phyloP scores from a whole-genome alignment of 2,797 vertebrate genomes.

The Mormyrus proboscirostris region DNA sequence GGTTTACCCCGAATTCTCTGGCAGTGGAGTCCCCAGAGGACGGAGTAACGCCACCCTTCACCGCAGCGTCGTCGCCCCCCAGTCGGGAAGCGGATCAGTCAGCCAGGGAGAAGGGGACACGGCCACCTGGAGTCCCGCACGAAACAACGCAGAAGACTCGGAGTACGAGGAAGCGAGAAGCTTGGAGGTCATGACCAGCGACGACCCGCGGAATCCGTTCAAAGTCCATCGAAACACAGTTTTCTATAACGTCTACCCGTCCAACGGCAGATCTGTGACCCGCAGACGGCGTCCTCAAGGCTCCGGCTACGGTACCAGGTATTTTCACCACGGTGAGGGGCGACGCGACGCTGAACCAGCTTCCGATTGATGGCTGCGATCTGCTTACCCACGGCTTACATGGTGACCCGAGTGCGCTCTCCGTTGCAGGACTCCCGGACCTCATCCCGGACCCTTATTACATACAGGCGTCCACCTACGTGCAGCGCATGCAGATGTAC shows the following conservation, averaged over 20 bases:
- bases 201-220: conserved; percentile 46
- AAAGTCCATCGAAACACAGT: conserved; percentile 58
- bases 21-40: conserved; percentile 49
- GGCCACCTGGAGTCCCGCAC: background rate
- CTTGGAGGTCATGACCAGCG: conserved; percentile 44
- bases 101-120: background rate
- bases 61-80: background rate
- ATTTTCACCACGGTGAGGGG: conserved; percentile 63
- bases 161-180: conserved; percentile 16
- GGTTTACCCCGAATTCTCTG: conserved; percentile 49
- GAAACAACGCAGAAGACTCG: background rate
- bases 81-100: background rate
- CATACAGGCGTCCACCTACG: conserved; percentile 68
- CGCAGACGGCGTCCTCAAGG: conserved; percentile 35
- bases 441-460: conserved; percentile 70
- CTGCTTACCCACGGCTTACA: background rate
- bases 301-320: conserved; percentile 55
- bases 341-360: background rate
- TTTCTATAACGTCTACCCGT: conserved; percentile 55
- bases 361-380: background rate
- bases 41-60: conserved; percentile 32
- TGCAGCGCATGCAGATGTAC: conserved; percentile 72
- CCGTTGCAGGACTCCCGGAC: conserved; percentile 64
- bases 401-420: background rate
- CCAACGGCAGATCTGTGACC: conserved; percentile 42